A percentile compares a stretch with the other conserved stretches of the same genome.
Evolutionary conservation across 2,113 vertebrate species (phyloP).

Genomic region (Equus quagga): DNA sequence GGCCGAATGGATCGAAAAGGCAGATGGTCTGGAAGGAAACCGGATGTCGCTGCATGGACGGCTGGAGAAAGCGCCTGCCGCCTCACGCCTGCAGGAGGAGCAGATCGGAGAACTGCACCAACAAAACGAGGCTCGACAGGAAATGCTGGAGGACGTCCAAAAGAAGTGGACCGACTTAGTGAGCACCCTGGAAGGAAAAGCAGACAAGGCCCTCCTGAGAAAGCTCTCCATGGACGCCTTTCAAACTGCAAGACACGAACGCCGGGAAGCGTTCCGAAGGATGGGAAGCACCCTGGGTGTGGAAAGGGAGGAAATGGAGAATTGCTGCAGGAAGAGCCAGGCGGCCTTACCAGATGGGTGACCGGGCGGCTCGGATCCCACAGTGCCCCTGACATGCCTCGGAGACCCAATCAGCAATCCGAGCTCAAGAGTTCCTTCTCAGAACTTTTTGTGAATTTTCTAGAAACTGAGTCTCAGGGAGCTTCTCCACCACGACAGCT

Average conservation of each 20-base stretch:
- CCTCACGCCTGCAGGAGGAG: conserved; percentile 93
- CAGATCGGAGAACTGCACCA: conserved; percentile 90
- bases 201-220: conserved; percentile 93
- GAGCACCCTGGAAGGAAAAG: conserved; percentile 94
- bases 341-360: conserved; percentile 89
- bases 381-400: conserved; percentile 92
- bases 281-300: conserved; percentile 93
- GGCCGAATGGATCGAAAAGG: conserved; percentile 91
- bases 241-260: conserved; percentile 91
- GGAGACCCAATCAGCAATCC: conserved; percentile 87
- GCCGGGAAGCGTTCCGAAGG: conserved; percentile 90
- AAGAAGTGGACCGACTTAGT: conserved; percentile 92
- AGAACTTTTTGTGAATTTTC: conserved; percentile 94
- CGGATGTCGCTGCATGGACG: conserved; percentile 88
- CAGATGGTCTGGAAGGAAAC: conserved; percentile 87
- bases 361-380: conserved; percentile 91
- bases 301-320: conserved; percentile 89
- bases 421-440: conserved; percentile 92
- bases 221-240: conserved; percentile 94
- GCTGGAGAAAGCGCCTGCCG: conserved; percentile 91
- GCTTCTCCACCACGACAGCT: conserved; percentile 88
- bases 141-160: conserved; percentile 94
- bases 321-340: conserved; percentile 90
- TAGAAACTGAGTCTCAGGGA: conserved; percentile 91
- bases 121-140: conserved; percentile 90